Evolutionary conservation across 2,113 vertebrate genomes (phyloP).

Genomic region (Egretta garzetta): DNA sequence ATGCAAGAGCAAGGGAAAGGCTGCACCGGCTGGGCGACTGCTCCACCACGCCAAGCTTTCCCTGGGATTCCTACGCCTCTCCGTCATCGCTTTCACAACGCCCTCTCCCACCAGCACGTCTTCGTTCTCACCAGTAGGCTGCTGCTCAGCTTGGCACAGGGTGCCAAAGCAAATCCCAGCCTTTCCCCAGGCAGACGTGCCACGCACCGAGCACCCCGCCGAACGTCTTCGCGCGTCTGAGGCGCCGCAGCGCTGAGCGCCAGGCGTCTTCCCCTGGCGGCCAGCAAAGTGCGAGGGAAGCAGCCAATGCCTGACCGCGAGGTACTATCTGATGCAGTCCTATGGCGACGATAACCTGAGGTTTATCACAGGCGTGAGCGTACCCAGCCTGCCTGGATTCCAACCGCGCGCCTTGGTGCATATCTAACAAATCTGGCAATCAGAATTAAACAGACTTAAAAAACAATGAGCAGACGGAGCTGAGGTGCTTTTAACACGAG

Average conservation of each 20-base stretch:
- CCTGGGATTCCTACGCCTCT: conserved; percentile 41
- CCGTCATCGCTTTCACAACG: background rate
- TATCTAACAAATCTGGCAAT: background rate
- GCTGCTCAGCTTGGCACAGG: background rate
- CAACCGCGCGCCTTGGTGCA: rapidly evolving
- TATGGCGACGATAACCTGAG: background rate
- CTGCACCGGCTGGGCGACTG: background rate
- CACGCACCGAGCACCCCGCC: rapidly evolving
- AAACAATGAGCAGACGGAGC: background rate
- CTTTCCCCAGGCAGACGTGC: background rate
- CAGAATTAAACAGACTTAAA: background rate
- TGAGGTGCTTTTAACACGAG: background rate
- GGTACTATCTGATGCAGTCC: background rate
- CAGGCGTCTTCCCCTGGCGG: background rate
- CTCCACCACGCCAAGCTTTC: background rate
- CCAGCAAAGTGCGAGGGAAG: background rate
- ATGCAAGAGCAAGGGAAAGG: background rate
- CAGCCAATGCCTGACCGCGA: rapidly evolving
- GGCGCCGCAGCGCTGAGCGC: rapidly evolving
- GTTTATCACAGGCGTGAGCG: background rate
- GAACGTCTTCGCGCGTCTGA: background rate
- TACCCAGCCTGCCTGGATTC: background rate
- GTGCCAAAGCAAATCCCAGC: background rate
- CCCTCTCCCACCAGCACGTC: background rate
- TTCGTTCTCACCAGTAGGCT: background rate